Evolutionary conservation across 2,888 invertebrate species (phyloP).

Genomic region (Trissoscelio sp.): DNA sequence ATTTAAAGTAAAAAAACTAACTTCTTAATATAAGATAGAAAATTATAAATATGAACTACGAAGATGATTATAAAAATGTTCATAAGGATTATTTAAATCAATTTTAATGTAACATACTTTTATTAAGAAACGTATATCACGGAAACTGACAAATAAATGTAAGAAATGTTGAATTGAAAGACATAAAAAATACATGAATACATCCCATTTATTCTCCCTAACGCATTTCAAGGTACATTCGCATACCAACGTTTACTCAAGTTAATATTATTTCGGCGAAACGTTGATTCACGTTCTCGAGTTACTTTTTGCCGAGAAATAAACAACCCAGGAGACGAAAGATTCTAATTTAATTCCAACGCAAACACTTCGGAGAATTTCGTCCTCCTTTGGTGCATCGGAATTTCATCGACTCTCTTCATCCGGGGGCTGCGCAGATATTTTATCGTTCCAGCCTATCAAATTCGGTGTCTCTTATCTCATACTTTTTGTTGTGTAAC

Average conservation of each 20-base stretch:
- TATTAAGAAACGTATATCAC: no score
- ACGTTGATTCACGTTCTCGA: conserved; percentile 46
- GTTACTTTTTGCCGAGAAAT: conserved; percentile 41
- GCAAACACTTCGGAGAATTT: conserved; percentile 36
- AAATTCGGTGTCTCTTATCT: conserved; percentile 31
- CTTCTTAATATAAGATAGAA: no score
- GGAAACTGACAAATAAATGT: not conserved
- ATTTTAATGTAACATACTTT: no score
- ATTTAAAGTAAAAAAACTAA: no score
- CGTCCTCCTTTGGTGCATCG: conserved; percentile 16
- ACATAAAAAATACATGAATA: not conserved
- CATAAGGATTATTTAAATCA: no score
- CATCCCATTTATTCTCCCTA: conserved; percentile 12
- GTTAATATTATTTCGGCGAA: conserved; percentile 32
- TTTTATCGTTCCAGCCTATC: conserved; percentile 34
- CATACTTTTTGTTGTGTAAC: no score
- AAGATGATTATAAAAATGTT: no score
- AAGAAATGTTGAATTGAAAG: not conserved
- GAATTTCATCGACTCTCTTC: conserved; percentile 39
- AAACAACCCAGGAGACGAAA: conserved; percentile 39
- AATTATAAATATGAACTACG: no score
- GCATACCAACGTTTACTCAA: conserved; percentile 32
- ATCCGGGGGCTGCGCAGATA: conserved; percentile 12
- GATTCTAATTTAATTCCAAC: conserved; percentile 43
- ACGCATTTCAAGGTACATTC: conserved; percentile 13